These are phyloP conservation scores for Cosmopolites sordidus DNA, from an alignment of 2,888 invertebrate genomes.

Conservation along the genomic window DNA sequence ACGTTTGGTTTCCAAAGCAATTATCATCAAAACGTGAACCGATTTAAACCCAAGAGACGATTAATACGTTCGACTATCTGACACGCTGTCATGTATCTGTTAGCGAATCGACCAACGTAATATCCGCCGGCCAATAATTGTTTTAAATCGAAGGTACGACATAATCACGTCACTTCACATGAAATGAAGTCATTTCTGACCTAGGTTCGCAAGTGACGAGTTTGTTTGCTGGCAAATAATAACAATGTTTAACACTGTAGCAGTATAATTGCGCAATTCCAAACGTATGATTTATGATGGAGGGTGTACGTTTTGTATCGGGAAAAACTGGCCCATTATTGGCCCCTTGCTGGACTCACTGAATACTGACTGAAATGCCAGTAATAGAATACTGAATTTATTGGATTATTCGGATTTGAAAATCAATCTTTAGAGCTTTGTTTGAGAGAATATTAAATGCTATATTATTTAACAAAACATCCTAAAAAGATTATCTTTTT, in stretches of 20 bases:
- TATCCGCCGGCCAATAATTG: slow-evolving; percentile 12
- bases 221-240: slow-evolving; percentile 24
- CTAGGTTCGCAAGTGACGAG: slow-evolving; percentile 1
- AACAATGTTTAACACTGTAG: slow-evolving; percentile 20
- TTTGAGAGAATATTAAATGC: no score
- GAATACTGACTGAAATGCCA: no score
- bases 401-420: no score
- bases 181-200: slow-evolving; percentile 19
- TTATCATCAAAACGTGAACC: no score
- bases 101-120: slow-evolving; percentile 12
- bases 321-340: no score
- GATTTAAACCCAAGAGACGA: background rate
- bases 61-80: slow-evolving; percentile 14
- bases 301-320: no score
- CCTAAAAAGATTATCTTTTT: no score
- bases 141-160: slow-evolving; percentile 15
- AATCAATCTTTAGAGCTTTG: no score
- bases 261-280: background rate
- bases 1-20: no score
- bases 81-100: slow-evolving; percentile 13
- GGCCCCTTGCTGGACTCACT: no score
- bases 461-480: no score
- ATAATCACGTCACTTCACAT: slow-evolving; percentile 13
- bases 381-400: no score
- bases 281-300: background rate